Base-by-base conservation (phyloP, 2,888 invertebrate genomes). In the Tuta absoluta region DNA sequence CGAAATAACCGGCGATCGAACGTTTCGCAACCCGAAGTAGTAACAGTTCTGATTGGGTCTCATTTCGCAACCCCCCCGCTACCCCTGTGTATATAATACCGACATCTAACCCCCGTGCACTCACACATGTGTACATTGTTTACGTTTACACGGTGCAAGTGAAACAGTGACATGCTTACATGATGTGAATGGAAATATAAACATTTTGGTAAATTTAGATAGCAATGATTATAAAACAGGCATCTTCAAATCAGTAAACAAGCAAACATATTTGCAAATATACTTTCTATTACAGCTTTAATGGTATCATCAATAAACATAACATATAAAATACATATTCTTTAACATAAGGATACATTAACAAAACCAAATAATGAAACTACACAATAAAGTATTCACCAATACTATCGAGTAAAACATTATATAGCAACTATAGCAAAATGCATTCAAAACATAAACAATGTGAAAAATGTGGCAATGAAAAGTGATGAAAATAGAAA, bases 11-110 rank as follows among this genome's bases (percentile, higher is more conserved):
- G 68, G 63, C 72, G 71, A 71, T 68, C 71, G 71, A 75, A 75
- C 77, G 82, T 84, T 81, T 80, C 83, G 85, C 83, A 84, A 85
- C 80, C 76, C 68, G 69, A 71, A 81, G 38, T 45, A 60, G 38
- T 60, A n/a, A n/a, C 77, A 67, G 68, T 71, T 72, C 71, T 38
- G 37, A 58, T 58, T 38, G 21, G 17, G 70, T 69, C 71, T 69
- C 72, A 69, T 74, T 71, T 72, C 71, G 70, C 73, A 72, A 76
- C 67, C 75, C 76, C 76, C 75, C 77, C 77, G 68, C 73, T 74
- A 75, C 75, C 75, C 76, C 73, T 59, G 75, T 79, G 80, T 80
- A 77, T 63, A 79, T 78, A 76, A 71, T 69, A 68, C 72, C 71
- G 19, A 56, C 28, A 56, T 56, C 73, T 70, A 53, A 51, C 53